Conservation (phyloP, 2,113 vertebrate species). For the Boleophthalmus pectinirostris region DNA sequence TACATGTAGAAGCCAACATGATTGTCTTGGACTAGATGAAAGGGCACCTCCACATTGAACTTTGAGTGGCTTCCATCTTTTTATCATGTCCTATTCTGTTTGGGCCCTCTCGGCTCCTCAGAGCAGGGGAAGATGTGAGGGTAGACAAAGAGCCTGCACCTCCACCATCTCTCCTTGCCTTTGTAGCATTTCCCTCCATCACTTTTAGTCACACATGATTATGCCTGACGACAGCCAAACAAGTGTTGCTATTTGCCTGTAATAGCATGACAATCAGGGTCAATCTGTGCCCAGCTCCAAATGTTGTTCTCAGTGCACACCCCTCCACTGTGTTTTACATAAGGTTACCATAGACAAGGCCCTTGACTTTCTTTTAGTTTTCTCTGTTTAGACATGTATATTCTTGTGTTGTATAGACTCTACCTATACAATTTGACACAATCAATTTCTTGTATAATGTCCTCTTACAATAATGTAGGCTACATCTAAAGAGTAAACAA, state of each 20-base stretch:
- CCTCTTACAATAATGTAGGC: conserved; percentile 30
- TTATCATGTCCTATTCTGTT: conserved; percentile 54
- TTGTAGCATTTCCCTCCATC: conserved; percentile 66
- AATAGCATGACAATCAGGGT: conserved; percentile 79
- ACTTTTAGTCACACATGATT: conserved; percentile 75
- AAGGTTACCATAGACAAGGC: conserved; percentile 51
- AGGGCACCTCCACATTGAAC: conserved; percentile 73
- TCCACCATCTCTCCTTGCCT: conserved; percentile 58
- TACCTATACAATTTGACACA: conserved; percentile 25
- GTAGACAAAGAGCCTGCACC: conserved; percentile 71
- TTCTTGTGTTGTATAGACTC: conserved; percentile 7
- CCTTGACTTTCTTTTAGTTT: conserved; percentile 2
- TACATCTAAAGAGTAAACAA: conserved; percentile 41
- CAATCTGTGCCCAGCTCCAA: conserved; percentile 60
- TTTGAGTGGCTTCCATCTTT: conserved; percentile 75
- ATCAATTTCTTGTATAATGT: conserved; percentile 26
- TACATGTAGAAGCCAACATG: conserved; percentile 65
- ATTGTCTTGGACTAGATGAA: conserved; percentile 79
- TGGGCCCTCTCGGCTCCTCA: conserved; percentile 62
- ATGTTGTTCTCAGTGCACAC: conserved; percentile 53
- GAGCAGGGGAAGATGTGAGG: conserved; percentile 55
- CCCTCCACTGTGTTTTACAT: conserved; percentile 67
- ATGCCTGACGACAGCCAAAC: conserved; percentile 67
- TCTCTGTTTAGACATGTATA: conserved; percentile 19
- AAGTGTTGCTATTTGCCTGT: conserved; percentile 79